Evolutionary conservation across 1,140 invertebrate species (phyloP).

Genomic region (Sycophaga agraensis): DNA sequence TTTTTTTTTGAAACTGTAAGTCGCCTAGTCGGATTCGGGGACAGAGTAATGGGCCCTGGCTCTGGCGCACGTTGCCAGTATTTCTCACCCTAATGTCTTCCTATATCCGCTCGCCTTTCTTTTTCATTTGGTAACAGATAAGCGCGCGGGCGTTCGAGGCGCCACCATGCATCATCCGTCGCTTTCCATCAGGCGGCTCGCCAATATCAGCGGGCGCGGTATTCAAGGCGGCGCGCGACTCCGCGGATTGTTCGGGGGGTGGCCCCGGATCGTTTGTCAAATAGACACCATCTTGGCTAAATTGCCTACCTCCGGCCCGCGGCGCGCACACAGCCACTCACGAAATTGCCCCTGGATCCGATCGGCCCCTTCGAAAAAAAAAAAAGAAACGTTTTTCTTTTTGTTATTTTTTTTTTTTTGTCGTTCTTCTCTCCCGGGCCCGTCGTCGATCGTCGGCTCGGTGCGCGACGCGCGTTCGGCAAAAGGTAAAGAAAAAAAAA

Average conservation of each 20-base stretch:
- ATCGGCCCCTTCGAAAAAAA: slow-evolving; percentile 34
- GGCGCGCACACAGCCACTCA: slow-evolving; percentile 34
- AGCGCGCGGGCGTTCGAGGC: slow-evolving; percentile 43
- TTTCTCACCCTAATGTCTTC: neutral
- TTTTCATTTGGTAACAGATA: slow-evolving; percentile 19
- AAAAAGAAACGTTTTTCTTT: too few relatives aligned
- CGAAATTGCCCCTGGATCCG: slow-evolving; percentile 41
- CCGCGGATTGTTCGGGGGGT: slow-evolving; percentile 46
- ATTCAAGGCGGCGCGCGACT: slow-evolving; percentile 40
- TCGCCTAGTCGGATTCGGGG: too few relatives aligned
- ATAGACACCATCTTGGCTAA: slow-evolving; percentile 52
- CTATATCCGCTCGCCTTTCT: slow-evolving; percentile 5
- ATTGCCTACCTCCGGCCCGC: slow-evolving; percentile 38
- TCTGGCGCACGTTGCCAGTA: neutral
- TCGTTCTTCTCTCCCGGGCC: neutral
- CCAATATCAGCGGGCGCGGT: slow-evolving; percentile 43
- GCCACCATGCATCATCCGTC: slow-evolving; percentile 51
- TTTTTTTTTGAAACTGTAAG: too few relatives aligned
- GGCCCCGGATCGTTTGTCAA: slow-evolving; percentile 51
- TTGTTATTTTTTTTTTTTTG: too few relatives aligned
- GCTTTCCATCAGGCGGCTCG: slow-evolving; percentile 45
- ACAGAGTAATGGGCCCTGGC: neutral
- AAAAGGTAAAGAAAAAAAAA: neutral
- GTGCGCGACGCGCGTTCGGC: neutral
- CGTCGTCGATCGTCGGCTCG: neutral